Evolutionary conservation across 2,113 vertebrate species (phyloP), one percentile per base, ranked within the genome.

Genomic region (Ursus arctos): DNA sequence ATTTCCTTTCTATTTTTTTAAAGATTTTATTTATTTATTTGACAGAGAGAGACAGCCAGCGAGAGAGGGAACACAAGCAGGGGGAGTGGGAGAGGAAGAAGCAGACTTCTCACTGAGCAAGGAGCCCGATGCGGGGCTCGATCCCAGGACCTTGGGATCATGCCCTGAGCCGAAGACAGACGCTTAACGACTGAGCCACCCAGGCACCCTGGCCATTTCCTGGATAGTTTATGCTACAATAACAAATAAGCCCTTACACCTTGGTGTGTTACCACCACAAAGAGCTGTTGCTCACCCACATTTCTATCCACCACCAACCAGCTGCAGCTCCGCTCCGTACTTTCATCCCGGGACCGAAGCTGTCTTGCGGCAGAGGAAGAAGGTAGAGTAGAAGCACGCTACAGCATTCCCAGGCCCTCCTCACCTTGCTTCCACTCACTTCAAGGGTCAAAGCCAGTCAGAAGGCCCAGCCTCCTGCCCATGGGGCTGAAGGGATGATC

Each of bases 321-420:
- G 28, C 33, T 55, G 40, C 71, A 6, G 0, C 43, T 69, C 15
- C 55, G 5, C 36, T 28, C 26, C 2, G 12, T n/a, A 65, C 53
- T 85, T 79, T 55, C 11, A 67, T 36, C 89, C 87, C 16, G 21
- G 51, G 18, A 33, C 40, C 33, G 36, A 22, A 43, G 47, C 0
- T 15, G n/a, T 74, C 82, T 84, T 57, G 4, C n/a, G 21, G 47
- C 1, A 55, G 36, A 15, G 31, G 47, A 36, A 63, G 81, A 87
- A 88, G 12, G 16, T 21, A 11, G 2, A 8, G n/a, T 9, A 3
- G 21, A 74, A 74, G 6, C 10, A 14, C 3, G 0, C 13, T 7
- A 0, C 7, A 26, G 4, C 12, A 2, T 33, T 77, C n/a, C 13
- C 13, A 74, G 82, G 33, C 22, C 85, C 59, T 36, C 14, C 18